Evolutionary conservation across 1,140 invertebrate species (phyloP).

Genomic region (Tetranychus urticae): DNA sequence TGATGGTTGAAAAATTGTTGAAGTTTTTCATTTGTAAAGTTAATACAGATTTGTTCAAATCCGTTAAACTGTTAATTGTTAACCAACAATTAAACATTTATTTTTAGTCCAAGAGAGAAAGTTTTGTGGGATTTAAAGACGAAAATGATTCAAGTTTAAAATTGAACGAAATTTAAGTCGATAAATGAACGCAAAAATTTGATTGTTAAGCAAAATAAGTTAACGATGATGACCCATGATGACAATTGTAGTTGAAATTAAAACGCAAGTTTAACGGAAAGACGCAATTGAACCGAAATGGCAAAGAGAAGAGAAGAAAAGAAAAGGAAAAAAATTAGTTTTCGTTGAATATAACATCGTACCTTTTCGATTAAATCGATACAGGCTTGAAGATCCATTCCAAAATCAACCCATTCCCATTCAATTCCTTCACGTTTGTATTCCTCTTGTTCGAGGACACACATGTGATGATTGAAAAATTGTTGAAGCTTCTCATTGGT

Average conservation of each 20-base stretch:
- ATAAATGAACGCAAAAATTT: too few relatives aligned
- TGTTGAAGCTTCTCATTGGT: slow-evolving; percentile 99
- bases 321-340: slow-evolving; percentile 1
- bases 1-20: slow-evolving; percentile 40
- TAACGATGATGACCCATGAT: too few relatives aligned
- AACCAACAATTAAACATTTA: too few relatives aligned
- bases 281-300: neutral
- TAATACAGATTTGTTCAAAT: slow-evolving; percentile 24
- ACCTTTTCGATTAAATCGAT: slow-evolving; percentile 99
- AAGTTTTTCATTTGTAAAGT: slow-evolving; percentile 42
- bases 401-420: slow-evolving; percentile 98
- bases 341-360: slow-evolving; percentile 14
- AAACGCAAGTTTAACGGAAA: neutral
- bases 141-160: too few relatives aligned
- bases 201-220: too few relatives aligned
- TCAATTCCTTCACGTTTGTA: slow-evolving; percentile 93
- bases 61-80: neutral
- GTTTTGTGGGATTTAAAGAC: neutral
- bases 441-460: slow-evolving; percentile 98
- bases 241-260: neutral
- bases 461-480: slow-evolving; percentile 99
- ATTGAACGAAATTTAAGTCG: too few relatives aligned
- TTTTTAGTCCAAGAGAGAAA: too few relatives aligned
- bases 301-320: neutral
- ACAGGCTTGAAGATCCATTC: slow-evolving; percentile 91